phyloP scores from a whole-genome alignment of 2,113 vertebrate genomes.

The Anarrhichthys ocellatus region DNA sequence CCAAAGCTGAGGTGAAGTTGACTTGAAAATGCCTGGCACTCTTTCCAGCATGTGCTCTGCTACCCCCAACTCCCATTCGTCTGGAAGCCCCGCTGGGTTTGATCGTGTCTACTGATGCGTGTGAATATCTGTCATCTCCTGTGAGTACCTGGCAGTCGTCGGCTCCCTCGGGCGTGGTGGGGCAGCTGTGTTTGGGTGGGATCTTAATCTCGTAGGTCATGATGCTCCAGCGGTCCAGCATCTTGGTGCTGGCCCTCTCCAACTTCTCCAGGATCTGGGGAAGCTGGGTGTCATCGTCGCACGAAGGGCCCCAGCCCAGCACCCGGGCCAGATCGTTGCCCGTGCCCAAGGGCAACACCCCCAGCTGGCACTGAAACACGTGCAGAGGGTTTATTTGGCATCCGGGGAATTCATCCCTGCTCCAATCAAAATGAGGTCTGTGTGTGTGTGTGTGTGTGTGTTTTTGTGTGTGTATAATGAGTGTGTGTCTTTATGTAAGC shows the following conservation, averaged over 20 bases:
- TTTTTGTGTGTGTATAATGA: neutral
- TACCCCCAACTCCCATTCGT: neutral
- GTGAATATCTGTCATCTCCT: constrained; percentile 41
- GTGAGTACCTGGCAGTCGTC: constrained; percentile 90
- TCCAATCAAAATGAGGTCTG: constrained; percentile 1
- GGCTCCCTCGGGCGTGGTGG: constrained; percentile 87
- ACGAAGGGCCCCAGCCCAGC: constrained; percentile 96
- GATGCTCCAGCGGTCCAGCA: constrained; percentile 99
- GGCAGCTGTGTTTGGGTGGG: constrained; percentile 91
- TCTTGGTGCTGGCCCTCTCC: constrained; percentile 97
- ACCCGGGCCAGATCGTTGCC: constrained; percentile 98
- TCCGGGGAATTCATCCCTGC: neutral
- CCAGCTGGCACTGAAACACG: constrained; percentile 92
- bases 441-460: neutral
- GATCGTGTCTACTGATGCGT: constrained; percentile 25
- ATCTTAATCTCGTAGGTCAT: constrained; percentile 99
- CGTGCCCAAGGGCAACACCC: constrained; percentile 94
- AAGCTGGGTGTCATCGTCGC: constrained; percentile 96
- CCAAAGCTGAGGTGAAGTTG: neutral
- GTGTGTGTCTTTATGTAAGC: constrained; percentile 21
- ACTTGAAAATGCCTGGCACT: constrained; percentile 23
- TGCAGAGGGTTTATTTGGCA: neutral
- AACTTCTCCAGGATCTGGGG: constrained; percentile 97
- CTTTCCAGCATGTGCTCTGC: constrained; percentile 1
- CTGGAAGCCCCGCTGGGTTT: constrained; percentile 34